Evolutionary conservation across 2,888 invertebrate genomes (phyloP).

Genomic region (Ellobium chinense): DNA sequence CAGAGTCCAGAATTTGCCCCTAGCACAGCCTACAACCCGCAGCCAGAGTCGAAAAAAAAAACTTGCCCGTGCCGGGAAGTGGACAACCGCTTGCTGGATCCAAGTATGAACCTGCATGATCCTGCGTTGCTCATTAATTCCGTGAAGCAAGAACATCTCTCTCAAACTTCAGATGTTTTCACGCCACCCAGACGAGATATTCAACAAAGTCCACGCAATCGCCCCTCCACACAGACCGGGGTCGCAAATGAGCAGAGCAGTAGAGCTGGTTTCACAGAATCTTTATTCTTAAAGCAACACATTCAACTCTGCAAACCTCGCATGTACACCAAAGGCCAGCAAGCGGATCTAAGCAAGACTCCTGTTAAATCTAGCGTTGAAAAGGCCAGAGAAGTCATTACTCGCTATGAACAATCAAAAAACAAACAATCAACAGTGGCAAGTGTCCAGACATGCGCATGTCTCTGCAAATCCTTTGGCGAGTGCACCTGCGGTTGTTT

Average conservation of each 20-base stretch:
- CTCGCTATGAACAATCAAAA: not conserved
- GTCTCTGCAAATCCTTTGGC: constrained; percentile 9
- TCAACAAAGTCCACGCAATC: no score
- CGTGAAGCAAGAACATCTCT: not conserved
- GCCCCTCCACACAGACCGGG: no score
- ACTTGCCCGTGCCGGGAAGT: not conserved
- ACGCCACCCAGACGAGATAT: not conserved
- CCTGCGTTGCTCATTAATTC: not conserved
- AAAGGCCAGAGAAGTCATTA: not conserved
- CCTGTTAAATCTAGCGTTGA: not conserved
- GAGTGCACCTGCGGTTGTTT: not conserved
- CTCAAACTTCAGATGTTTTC: no score
- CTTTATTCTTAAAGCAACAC: no score
- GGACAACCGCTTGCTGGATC: constrained; percentile 17
- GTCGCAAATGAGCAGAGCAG: no score
- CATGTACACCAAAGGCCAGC: not conserved
- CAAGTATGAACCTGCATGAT: not conserved
- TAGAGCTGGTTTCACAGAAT: no score
- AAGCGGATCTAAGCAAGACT: not conserved
- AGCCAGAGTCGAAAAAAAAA: not conserved
- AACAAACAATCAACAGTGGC: not conserved
- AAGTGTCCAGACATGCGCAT: constrained; percentile 2
- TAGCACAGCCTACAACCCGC: not conserved
- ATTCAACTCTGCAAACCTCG: not conserved
- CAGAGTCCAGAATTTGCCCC: not conserved